Evolutionary conservation across 1,140 invertebrate species (phyloP), one percentile per base, ranked within the genome.

Genomic region (Dreissena rostriformis): DNA sequence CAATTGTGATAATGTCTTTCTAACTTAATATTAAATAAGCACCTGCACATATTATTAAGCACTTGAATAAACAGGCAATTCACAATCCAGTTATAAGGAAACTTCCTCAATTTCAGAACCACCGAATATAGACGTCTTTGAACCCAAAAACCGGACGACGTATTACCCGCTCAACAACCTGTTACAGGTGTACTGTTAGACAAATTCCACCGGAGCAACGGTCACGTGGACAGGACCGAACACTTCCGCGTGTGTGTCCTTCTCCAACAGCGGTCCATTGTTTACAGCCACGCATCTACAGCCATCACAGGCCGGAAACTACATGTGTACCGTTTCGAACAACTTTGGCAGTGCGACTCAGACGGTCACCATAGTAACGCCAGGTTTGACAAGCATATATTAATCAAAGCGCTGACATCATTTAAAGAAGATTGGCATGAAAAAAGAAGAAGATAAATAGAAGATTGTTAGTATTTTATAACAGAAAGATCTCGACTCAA

Each of bases 251-350:
- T 82, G 80, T 49, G 15, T 52, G 24, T 51, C 14, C 22, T 10
- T 7, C 22, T 15, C 11, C 51, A 75, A 22, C 12, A 57, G 28
- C 22, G 70, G 71, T 24, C 22, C 53, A n/a, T 28, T 6, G 0
- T 19, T 75, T 5, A 26, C 24, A 12, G 28, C 75, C 19, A 66
- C n/a, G 12, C 53, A 57, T 14, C 57, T 82, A 22, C 80, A 82
- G 49, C 80, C 80, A 15, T 75, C 80, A 10, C 19, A 82, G 49
- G 71, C 73, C 28, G 80, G 80, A 0, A 82, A 74, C 65, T 82
- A 82, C 52, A 82, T 71, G 19, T 82, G 80, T 28, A 82, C 72
- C 11, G 80, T 82, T 15, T 53, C 39, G 10, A 82, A 74, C 72
- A 39, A 52, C 39, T 82, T 66, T 57, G 80, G 80, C 11, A 65